These are phyloP conservation scores for Polypedilum vanderplanki DNA, from an alignment of 1,140 invertebrate species.

Conservation along the genomic window DNA sequence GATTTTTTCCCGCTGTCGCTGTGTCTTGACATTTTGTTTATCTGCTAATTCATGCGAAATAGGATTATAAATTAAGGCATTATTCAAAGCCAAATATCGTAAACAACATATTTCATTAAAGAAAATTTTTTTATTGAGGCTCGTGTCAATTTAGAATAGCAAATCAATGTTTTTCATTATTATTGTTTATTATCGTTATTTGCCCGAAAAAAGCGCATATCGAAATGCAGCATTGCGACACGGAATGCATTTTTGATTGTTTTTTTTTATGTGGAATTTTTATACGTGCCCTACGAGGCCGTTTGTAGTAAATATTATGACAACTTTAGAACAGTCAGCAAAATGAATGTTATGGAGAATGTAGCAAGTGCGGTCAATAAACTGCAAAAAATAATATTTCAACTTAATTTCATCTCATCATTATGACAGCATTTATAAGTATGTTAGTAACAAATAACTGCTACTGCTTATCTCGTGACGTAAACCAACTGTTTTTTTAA, in stretches of 20 bases:
- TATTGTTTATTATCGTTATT: too few species aligned
- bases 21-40: not conserved
- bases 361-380: too few species aligned
- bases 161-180: not conserved
- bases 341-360: too few species aligned
- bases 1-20: not conserved
- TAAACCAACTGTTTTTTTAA: too few species aligned
- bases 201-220: not conserved
- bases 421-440: too few species aligned
- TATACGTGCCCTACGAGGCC: not conserved
- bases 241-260: not conserved
- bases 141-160: not conserved
- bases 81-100: not conserved
- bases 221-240: not conserved
- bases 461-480: too few species aligned
- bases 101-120: not conserved
- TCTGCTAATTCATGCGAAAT: not conserved
- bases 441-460: too few species aligned
- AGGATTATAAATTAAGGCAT: slow-evolving; percentile 13
- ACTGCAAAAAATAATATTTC: too few species aligned
- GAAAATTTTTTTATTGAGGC: not conserved
- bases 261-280: not conserved
- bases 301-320: too few species aligned
- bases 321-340: too few species aligned
- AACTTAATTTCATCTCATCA: too few species aligned